Percentiles rank a stretch among this genome's conserved stretches.
These are phyloP conservation scores for Drosophila arizonae DNA, from an alignment of 1,140 invertebrate species.

Conservation along the genomic window DNA sequence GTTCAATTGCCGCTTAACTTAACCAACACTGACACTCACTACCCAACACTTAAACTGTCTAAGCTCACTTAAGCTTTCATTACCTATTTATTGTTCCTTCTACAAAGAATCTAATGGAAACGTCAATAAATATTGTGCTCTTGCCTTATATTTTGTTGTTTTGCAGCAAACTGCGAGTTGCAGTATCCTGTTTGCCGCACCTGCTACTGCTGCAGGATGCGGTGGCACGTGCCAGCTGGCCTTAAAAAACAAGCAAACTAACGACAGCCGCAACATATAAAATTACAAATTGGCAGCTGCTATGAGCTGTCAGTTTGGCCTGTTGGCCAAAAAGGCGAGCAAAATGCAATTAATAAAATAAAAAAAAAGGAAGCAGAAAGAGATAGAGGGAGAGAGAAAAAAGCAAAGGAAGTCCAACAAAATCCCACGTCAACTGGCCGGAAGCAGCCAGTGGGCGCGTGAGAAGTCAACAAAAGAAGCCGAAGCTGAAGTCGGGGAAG, in stretches of 20 bases:
- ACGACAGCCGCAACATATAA: slow-evolving; percentile 56
- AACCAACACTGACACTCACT: background rate
- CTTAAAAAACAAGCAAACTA: slow-evolving; percentile 24
- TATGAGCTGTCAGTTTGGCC: slow-evolving; percentile 31
- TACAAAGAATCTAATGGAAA: background rate
- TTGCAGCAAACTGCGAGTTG: background rate
- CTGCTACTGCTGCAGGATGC: slow-evolving; percentile 40
- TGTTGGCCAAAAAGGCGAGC: slow-evolving; percentile 24
- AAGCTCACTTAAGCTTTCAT: background rate
- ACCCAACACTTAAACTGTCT: background rate
- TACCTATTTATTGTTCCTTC: background rate
- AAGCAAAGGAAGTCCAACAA: slow-evolving; percentile 37
- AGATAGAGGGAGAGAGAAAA: slow-evolving; percentile 5
- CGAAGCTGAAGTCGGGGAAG: background rate
- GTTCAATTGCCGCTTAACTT: background rate
- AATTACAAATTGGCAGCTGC: slow-evolving; percentile 71
- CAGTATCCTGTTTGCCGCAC: slow-evolving; percentile 23
- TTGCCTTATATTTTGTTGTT: background rate
- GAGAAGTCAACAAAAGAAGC: slow-evolving; percentile 32
- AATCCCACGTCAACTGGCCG: slow-evolving; percentile 46
- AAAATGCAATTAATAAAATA: slow-evolving; percentile 64
- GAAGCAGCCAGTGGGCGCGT: slow-evolving; percentile 29
- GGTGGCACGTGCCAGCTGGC: slow-evolving; percentile 56
- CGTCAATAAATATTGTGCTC: background rate
- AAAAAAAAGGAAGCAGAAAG: slow-evolving; percentile 17